Base-by-base conservation (phyloP, 53 echinoderm and acorn worm genomes). In the Luidia sarsii region DNA sequence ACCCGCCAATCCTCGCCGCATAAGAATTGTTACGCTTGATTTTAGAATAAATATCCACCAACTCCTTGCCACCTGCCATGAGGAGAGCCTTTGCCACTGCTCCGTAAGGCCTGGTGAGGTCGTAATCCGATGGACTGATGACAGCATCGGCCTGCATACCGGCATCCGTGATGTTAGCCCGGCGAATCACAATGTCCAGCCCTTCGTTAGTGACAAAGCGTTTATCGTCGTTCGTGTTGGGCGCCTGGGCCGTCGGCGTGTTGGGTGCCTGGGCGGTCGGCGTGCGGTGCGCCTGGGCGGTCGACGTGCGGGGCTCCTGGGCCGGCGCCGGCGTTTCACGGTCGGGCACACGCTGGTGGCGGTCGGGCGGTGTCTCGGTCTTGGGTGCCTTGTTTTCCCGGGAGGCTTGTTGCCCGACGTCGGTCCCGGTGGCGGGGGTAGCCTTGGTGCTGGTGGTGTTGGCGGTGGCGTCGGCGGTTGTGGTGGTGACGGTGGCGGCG, bases 81-180 rank as follows among this genome's bases (percentile, higher is more conserved):
- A 15, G 23, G 21, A 86, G 69, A n/a, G 86, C 86, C 24, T 33
- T 68, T 33, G 86, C 86, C 11, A 80, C 79, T 59, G 80, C 86
- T 22, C 63, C 69, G 8, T 41, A 41, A 7, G 35, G 0, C 28
- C 61, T 68, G 3, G 0, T n/a, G 30, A 86, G 50, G 34, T 46
- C 2, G 24, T n/a, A 3, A 25, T 69, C 43, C 14, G 80, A 57
- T n/a, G 80, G 80, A 80, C 57, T 86, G 15, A 86, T 80, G 43
- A 80, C 67, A 15, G 69, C 86, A 35, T 57, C 68, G 3, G 0
- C 7, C 80, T 80, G 67, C 29, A 35, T 67, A 41, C n/a, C n/a
- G n/a, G n/a, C n/a, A n/a, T n/a, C n/a, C 1, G 86, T 86, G 33
- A 86, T 79, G 53, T 86, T 80, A 23, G 69, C 86, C 33, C 39